A percentile compares a stretch with the other conserved stretches of the same genome.
phyloP scores from a whole-genome alignment of 2,888 invertebrate genomes.

The Epirrita christyi region DNA sequence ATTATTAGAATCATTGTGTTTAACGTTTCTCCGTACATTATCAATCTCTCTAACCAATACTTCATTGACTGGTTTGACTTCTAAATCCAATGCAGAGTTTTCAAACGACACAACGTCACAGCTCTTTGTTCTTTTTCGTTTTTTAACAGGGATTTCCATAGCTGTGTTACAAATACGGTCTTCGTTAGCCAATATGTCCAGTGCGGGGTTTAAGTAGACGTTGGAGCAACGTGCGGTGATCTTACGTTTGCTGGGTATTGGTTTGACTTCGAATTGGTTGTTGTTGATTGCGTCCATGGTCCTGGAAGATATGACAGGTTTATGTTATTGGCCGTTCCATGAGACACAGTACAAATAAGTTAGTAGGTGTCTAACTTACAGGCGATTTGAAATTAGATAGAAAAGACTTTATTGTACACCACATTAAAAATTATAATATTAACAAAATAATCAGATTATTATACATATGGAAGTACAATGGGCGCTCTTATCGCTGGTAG shows the following conservation, averaged over 20 bases:
- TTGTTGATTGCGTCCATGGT: constrained; percentile 72
- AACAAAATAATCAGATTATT: too few species aligned
- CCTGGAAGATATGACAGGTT: constrained; percentile 32
- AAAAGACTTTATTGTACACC: too few species aligned
- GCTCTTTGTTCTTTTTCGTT: constrained; percentile 69
- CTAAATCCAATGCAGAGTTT: constrained; percentile 73
- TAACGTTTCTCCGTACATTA: constrained; percentile 70
- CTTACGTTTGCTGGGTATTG: constrained; percentile 70
- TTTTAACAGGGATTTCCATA: constrained; percentile 78
- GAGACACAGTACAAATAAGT: too few species aligned
- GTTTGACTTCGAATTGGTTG: constrained; percentile 77
- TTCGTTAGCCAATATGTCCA: constrained; percentile 76
- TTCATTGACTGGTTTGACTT: constrained; percentile 59
- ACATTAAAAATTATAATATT: too few species aligned
- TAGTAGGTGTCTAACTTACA: too few species aligned
- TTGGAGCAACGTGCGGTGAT: constrained; percentile 64
- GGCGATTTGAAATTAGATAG: too few species aligned
- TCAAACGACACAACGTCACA: constrained; percentile 71
- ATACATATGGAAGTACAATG: too few species aligned
- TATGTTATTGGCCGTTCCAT: not conserved
- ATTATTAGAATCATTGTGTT: constrained; percentile 17
- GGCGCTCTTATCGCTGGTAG: too few species aligned
- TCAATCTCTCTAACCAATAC: constrained; percentile 70
- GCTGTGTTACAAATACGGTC: constrained; percentile 79
- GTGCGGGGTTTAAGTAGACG: constrained; percentile 74